Evolutionary conservation across 2,797 vertebrate genomes (phyloP).

Genomic region (Xiphophorus birchmanni): DNA sequence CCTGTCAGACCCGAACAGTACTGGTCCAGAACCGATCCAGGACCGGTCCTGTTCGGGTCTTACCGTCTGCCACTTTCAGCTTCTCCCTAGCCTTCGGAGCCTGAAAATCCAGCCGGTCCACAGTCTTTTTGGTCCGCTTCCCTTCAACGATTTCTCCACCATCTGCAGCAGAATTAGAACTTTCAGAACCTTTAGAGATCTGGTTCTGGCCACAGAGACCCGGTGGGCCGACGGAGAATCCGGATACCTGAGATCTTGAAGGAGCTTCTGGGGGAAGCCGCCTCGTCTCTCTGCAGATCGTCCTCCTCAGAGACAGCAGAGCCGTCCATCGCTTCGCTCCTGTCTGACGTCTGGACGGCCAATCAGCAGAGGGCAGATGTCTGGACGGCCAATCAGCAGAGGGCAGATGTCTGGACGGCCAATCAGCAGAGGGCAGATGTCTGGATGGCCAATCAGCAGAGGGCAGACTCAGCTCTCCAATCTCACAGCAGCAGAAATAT

Average conservation of each 20-base stretch:
- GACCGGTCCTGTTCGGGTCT: not conserved
- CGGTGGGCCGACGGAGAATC: not conserved
- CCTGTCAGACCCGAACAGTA: not conserved
- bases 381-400: not conserved
- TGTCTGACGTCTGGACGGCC: conserved; percentile 11
- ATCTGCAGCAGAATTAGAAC: conserved; percentile 31
- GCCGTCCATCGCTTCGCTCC: conserved; percentile 59
- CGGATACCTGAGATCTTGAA: conserved; percentile 32
- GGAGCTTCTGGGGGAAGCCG: conserved; percentile 5
- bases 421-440: not conserved
- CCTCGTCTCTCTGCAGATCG: conserved; percentile 29
- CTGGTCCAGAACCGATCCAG: not conserved
- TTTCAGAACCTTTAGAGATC: not conserved
- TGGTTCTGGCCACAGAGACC: not conserved
- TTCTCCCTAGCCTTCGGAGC: conserved; percentile 87
- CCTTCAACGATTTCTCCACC: conserved; percentile 86
- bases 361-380: not conserved
- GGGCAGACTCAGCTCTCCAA: not conserved
- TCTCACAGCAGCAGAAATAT: not conserved
- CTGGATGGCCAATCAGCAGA: not conserved
- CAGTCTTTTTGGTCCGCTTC: conserved; percentile 92
- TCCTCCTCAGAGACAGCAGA: conserved; percentile 46
- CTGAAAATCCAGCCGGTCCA: conserved; percentile 91
- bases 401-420: not conserved
- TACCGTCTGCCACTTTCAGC: conserved; percentile 89